Percentiles rank a stretch among this genome's conserved stretches.
Conservation (phyloP, 2,888 invertebrate species). For the Lasioglossum lativentre region DNA sequence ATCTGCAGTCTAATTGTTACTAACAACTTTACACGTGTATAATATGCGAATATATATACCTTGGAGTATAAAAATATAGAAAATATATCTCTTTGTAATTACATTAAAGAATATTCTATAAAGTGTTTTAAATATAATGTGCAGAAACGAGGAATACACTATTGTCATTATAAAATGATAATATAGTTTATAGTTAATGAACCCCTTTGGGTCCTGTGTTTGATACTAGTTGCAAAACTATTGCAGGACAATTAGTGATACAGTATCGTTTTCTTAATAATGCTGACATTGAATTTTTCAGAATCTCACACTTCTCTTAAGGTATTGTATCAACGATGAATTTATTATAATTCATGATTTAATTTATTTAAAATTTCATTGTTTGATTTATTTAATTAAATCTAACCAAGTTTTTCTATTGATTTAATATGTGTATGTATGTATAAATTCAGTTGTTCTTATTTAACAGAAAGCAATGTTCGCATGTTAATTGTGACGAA, state of each 20-base stretch:
- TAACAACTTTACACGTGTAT: neutral
- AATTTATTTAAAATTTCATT: neutral
- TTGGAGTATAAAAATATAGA: neutral
- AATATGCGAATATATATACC: constrained; percentile 3
- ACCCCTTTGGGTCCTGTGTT: neutral
- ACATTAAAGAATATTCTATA: neutral
- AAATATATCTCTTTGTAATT: constrained; percentile 1
- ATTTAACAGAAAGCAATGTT: neutral
- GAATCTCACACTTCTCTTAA: neutral
- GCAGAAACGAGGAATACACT: neutral
- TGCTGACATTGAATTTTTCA: neutral
- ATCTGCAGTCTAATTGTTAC: neutral
- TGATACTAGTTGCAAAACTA: neutral
- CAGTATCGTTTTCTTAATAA: neutral
- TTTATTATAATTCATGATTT: neutral
- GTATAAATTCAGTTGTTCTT: neutral
- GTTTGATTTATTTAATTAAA: neutral
- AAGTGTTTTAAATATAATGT: neutral
- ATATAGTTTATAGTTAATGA: neutral
- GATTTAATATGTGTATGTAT: neutral
- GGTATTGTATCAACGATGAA: neutral
- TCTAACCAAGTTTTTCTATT: neutral
- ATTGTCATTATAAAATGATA: neutral
- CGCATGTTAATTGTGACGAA: neutral
- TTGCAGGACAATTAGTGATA: neutral